Evolutionary conservation across 1,140 invertebrate genomes (phyloP).

Genomic region (Zaprionus inermis): DNA sequence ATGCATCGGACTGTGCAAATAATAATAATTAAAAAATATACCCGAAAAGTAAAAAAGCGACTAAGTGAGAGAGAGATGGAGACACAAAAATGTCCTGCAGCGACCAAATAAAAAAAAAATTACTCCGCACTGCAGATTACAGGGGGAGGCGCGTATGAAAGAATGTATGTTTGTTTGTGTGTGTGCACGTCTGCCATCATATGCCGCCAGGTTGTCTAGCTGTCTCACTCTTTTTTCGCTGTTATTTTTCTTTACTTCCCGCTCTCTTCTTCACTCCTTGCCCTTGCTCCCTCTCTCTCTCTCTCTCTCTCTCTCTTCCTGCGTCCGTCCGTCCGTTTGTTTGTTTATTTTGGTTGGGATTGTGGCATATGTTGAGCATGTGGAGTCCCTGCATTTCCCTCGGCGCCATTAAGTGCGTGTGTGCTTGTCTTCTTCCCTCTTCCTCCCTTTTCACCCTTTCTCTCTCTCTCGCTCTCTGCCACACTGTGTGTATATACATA

Average conservation of each 20-base stretch:
- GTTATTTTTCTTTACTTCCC: conserved; percentile 22
- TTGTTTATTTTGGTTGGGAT: conserved; percentile 49
- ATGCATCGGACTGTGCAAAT: conserved; percentile 72
- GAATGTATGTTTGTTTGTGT: background rate
- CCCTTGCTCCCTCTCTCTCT: background rate
- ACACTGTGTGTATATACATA: conserved; percentile 10
- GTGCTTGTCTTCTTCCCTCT: conserved; percentile 36
- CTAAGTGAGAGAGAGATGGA: background rate
- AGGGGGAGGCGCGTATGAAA: background rate
- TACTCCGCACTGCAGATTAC: conserved; percentile 9
- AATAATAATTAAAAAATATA: conserved; percentile 80
- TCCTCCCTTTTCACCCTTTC: background rate
- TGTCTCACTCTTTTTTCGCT: conserved; percentile 14
- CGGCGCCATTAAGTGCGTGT: conserved; percentile 69
- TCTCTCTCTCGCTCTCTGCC: background rate
- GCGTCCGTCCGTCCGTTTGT: conserved; percentile 37
- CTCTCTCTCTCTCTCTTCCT: background rate
- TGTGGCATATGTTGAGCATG: conserved; percentile 62
- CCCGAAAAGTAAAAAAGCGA: conserved; percentile 30
- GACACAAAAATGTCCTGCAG: conserved; percentile 3
- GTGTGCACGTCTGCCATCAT: conserved; percentile 4
- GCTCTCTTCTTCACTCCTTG: background rate
- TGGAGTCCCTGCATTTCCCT: conserved; percentile 42
- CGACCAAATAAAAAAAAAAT: conserved; percentile 16
- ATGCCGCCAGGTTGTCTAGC: conserved; percentile 30